phyloP scores from a whole-genome alignment of 2,888 invertebrate genomes.

The Campopleginae sp. region DNA sequence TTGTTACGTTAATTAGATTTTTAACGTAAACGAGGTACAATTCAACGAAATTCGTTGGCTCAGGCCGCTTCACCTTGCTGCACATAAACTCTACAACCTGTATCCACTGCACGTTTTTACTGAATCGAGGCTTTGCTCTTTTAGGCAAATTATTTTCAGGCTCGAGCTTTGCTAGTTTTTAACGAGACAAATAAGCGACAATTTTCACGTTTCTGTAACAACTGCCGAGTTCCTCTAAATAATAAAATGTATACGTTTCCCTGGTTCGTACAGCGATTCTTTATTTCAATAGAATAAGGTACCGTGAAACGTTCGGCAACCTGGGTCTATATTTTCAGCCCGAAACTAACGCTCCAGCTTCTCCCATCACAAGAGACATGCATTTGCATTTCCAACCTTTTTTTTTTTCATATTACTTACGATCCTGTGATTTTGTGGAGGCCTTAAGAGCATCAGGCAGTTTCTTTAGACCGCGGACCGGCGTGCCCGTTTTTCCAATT shows the following conservation, averaged over 20 bases:
- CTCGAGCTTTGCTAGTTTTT: neutral
- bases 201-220: slow-evolving; percentile 23
- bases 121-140: neutral
- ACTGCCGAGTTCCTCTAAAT: slow-evolving; percentile 7
- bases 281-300: neutral
- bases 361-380: slow-evolving; percentile 63
- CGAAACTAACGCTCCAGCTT: slow-evolving; percentile 11
- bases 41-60: slow-evolving; percentile 58
- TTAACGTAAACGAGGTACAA: slow-evolving; percentile 71
- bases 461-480: slow-evolving; percentile 23
- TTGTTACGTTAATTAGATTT: slow-evolving; percentile 74
- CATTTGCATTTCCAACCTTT: slow-evolving; percentile 67
- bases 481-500: slow-evolving; percentile 26
- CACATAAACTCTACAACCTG: neutral
- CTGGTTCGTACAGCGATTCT: neutral
- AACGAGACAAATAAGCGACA: neutral
- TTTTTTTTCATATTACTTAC: slow-evolving; percentile 69
- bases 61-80: slow-evolving; percentile 26
- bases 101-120: slow-evolving; percentile 9
- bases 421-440: slow-evolving; percentile 64
- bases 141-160: slow-evolving; percentile 52
- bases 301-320: slow-evolving; percentile 40
- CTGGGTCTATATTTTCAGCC: slow-evolving; percentile 35
- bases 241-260: neutral
- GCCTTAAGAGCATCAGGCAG: neutral